A percentile compares a stretch with the other conserved stretches of the same genome.
Evolutionary conservation across 2,888 invertebrate genomes (phyloP).

Genomic region (Apoda limacodes): DNA sequence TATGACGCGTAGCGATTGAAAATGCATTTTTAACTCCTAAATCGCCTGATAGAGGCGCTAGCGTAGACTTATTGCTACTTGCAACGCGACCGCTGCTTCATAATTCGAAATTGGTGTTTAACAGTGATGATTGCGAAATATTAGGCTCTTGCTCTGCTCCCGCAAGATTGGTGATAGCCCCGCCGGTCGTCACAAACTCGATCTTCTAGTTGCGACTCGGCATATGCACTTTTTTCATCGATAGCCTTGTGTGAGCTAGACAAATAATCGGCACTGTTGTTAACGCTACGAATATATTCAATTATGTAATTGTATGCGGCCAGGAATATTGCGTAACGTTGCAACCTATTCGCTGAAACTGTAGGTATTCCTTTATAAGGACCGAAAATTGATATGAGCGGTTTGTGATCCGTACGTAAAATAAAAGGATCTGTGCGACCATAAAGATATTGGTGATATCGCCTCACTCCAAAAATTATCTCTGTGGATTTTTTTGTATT

Average conservation of each 20-base stretch:
- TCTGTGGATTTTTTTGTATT: slow-evolving; percentile 11
- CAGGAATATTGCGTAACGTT: slow-evolving; percentile 8
- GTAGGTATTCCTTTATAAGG: slow-evolving; percentile 4
- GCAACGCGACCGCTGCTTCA: too few species aligned
- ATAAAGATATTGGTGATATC: slow-evolving; percentile 13
- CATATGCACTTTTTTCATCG: slow-evolving; percentile 3
- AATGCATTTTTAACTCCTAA: too few species aligned
- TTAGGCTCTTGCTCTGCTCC: too few species aligned
- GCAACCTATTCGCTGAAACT: slow-evolving; percentile 16
- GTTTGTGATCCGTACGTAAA: slow-evolving; percentile 8
- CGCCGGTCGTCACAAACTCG: neutral
- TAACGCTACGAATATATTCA: slow-evolving; percentile 8
- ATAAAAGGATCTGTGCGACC: slow-evolving; percentile 5
- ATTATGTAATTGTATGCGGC: slow-evolving; percentile 1
- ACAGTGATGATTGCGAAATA: too few species aligned
- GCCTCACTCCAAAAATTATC: slow-evolving; percentile 12
- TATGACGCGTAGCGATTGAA: too few species aligned
- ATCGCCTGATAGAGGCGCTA: too few species aligned
- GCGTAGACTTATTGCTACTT: too few species aligned
- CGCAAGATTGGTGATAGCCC: too few species aligned
- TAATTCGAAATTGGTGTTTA: too few species aligned
- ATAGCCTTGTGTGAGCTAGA: too few species aligned
- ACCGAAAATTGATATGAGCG: slow-evolving; percentile 4
- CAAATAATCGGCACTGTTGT: slow-evolving; percentile 6
- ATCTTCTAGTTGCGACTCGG: neutral